Evolutionary conservation across 2,888 invertebrate species (phyloP).

Genomic region (Leucoma salicis): DNA sequence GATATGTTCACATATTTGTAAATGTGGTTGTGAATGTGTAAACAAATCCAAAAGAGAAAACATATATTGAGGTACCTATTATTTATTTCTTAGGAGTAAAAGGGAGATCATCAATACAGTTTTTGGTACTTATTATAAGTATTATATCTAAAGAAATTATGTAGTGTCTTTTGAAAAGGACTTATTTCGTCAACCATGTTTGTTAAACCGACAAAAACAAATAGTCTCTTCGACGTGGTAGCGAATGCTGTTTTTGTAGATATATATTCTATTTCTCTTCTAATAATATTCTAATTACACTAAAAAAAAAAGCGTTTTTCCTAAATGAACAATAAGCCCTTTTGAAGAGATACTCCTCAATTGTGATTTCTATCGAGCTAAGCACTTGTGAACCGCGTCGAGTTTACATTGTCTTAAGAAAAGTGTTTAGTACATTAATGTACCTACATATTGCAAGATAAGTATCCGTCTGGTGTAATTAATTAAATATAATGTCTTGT

Average conservation of each 20-base stretch:
- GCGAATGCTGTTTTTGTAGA: too few species aligned
- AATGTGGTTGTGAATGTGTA: slow-evolving; percentile 62
- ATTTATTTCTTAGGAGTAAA: slow-evolving; percentile 45
- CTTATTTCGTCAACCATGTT: too few species aligned
- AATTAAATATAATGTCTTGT: slow-evolving; percentile 21
- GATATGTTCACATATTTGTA: slow-evolving; percentile 45
- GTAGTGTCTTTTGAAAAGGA: too few species aligned
- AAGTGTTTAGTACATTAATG: slow-evolving; percentile 34
- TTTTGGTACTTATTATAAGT: slow-evolving; percentile 57
- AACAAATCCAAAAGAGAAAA: slow-evolving; percentile 29
- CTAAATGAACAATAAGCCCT: too few species aligned
- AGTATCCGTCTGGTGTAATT: slow-evolving; percentile 51
- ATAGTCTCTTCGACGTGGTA: too few species aligned
- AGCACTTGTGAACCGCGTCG: slow-evolving; percentile 39
- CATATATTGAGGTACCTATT: slow-evolving; percentile 42
- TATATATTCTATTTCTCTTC: too few species aligned
- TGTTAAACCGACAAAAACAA: too few species aligned
- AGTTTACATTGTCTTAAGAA: slow-evolving; percentile 40
- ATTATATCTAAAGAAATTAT: slow-evolving; percentile 22
- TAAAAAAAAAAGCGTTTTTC: too few species aligned
- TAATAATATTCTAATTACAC: too few species aligned
- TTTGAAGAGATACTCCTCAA: too few species aligned
- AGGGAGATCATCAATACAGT: slow-evolving; percentile 40
- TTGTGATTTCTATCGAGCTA: slow-evolving; percentile 50
- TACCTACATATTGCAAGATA: slow-evolving; percentile 44